These are phyloP conservation scores for Galaxias olidus DNA, from an alignment of 2,797 vertebrate species.

Conservation along the genomic window DNA sequence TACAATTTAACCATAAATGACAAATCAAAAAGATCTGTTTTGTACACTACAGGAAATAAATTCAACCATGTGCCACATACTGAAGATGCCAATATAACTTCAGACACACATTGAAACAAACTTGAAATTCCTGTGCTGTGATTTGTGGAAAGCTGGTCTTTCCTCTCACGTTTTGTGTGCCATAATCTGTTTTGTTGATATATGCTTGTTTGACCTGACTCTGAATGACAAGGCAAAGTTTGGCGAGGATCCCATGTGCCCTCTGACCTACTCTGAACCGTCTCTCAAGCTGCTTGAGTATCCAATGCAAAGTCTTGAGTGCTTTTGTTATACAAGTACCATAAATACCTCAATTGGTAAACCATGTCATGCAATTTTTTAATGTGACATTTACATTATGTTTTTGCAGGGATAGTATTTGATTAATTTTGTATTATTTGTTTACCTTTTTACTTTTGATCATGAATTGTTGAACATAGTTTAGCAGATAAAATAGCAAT, in stretches of 20 bases:
- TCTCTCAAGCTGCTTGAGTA: no score
- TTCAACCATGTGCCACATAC: slow-evolving; percentile 15
- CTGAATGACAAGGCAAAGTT: not conserved
- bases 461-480: no score
- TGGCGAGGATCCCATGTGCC: not conserved
- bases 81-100: slow-evolving; percentile 26
- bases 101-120: slow-evolving; percentile 35
- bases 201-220: slow-evolving; percentile 17
- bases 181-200: slow-evolving; percentile 25
- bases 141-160: slow-evolving; percentile 30
- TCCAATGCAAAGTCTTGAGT: no score
- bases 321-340: no score
- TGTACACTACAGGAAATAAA: slow-evolving; percentile 15
- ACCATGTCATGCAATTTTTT: no score
- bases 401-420: no score
- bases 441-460: no score
- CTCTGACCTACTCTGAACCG: no score
- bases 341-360: no score
- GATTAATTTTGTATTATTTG: no score
- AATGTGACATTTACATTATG: no score
- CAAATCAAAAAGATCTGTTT: not conserved
- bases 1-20: not conserved
- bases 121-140: slow-evolving; percentile 37
- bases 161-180: slow-evolving; percentile 24
- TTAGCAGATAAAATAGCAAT: no score